These are phyloP conservation scores for Pogonomyrmex barbatus DNA, from an alignment of 1,140 invertebrate genomes.

Conservation along the genomic window DNA sequence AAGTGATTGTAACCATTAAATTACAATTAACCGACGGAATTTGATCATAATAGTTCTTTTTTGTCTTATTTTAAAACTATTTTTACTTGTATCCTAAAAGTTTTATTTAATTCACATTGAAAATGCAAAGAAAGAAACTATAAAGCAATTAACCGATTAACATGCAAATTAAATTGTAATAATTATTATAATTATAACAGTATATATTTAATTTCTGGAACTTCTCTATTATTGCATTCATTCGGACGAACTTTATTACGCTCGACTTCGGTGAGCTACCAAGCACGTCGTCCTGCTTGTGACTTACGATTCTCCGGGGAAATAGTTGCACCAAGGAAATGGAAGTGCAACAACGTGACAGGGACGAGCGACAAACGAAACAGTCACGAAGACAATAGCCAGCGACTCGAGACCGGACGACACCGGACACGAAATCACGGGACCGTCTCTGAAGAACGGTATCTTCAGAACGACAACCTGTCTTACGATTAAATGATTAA, in stretches of 20 bases:
- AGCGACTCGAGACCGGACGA: conserved; percentile 73
- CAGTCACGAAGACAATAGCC: conserved; percentile 73
- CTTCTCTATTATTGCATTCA: background rate
- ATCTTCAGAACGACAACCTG: conserved; percentile 72
- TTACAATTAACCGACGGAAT: background rate
- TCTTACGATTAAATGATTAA: conserved; percentile 67
- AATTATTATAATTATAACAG: too few relatives aligned
- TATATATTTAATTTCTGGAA: background rate
- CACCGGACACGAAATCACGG: conserved; percentile 77
- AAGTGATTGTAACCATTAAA: background rate
- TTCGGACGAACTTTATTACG: conserved; percentile 9
- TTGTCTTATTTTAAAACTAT: background rate
- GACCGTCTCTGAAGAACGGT: conserved; percentile 74
- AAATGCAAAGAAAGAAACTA: background rate
- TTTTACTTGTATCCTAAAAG: background rate
- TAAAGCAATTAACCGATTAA: background rate
- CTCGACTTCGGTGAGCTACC: conserved; percentile 36
- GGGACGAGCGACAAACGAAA: conserved; percentile 63
- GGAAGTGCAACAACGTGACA: conserved; percentile 62
- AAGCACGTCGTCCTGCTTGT: conserved; percentile 36
- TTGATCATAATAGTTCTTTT: background rate
- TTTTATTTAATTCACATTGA: background rate
- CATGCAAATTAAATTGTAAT: background rate
- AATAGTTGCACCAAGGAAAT: conserved; percentile 42
- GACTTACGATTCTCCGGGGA: conserved; percentile 46